phyloP scores from a whole-genome alignment of 2,797 vertebrate genomes.

The Scyliorhinus canicula region DNA sequence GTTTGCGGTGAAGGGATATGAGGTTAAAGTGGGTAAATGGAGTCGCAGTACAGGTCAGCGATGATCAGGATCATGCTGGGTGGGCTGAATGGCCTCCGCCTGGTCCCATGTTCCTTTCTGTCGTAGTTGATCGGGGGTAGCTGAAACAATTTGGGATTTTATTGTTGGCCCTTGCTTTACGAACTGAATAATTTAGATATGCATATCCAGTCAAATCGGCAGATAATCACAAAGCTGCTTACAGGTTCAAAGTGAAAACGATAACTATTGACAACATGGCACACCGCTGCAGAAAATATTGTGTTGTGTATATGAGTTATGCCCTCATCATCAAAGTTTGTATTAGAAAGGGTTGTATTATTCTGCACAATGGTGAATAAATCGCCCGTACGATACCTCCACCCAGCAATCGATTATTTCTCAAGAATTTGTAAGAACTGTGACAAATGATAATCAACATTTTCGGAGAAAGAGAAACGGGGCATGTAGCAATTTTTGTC shows the following conservation, averaged over 20 bases:
- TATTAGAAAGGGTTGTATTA: not conserved
- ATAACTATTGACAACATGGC: not conserved
- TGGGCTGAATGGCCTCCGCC: not conserved
- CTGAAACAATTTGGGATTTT: not conserved
- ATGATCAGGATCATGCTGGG: too few relatives aligned
- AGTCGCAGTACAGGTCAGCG: not conserved
- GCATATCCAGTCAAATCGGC: not conserved
- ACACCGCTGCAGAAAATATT: not conserved
- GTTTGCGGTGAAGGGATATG: not conserved
- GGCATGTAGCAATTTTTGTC: not conserved
- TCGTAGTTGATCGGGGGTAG: not conserved
- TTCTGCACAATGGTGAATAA: not conserved
- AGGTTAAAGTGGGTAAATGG: not conserved
- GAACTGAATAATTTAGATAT: conserved; percentile 21
- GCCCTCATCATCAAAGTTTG: not conserved
- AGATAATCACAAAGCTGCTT: conserved; percentile 22
- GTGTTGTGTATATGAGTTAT: not conserved
- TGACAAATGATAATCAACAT: not conserved
- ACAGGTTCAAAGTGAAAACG: not conserved
- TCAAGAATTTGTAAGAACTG: not conserved
- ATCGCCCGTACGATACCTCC: not conserved
- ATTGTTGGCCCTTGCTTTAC: not conserved
- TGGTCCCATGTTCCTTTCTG: not conserved
- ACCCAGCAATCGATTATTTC: not conserved
- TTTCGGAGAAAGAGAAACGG: not conserved